These are phyloP conservation scores for Julus scandinavius DNA, from an alignment of 2,888 invertebrate species.

Conservation along the genomic window DNA sequence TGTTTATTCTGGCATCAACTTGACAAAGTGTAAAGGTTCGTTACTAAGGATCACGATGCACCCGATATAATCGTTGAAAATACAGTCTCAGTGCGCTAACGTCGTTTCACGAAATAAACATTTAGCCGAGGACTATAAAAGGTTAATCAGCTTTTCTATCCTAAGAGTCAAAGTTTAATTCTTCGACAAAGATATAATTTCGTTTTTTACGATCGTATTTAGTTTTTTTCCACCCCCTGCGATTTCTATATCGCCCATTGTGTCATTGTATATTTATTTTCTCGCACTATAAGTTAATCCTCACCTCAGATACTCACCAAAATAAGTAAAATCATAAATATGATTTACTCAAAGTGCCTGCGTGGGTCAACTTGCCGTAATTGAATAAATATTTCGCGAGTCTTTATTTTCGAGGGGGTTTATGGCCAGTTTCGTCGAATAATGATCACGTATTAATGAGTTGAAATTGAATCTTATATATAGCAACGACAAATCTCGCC, in stretches of 20 bases:
- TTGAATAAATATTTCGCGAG: background rate
- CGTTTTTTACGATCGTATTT: background rate
- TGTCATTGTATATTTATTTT: constrained; percentile 6
- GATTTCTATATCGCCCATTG: background rate
- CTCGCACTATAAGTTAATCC: constrained; percentile 18
- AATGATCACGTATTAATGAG: too few species aligned
- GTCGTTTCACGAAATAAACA: background rate
- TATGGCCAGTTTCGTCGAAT: too few species aligned
- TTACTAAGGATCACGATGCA: constrained; percentile 19
- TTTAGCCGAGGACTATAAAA: background rate
- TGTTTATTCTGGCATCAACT: constrained; percentile 30
- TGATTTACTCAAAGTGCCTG: background rate
- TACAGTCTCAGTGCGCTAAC: background rate
- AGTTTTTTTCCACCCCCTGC: background rate
- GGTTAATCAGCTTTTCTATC: constrained; percentile 15
- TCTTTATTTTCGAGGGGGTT: too few species aligned
- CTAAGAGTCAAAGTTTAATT: constrained; percentile 12
- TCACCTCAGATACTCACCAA: background rate
- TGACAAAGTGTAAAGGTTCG: constrained; percentile 22
- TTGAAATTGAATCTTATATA: too few species aligned
- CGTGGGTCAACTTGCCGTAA: background rate
- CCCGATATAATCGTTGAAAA: background rate
- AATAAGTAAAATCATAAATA: constrained; percentile 17
- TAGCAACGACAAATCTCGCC: too few species aligned
- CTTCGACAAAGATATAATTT: constrained; percentile 12